Conservation (phyloP, 1,140 invertebrate species). For the Hyles euphorbiae region DNA sequence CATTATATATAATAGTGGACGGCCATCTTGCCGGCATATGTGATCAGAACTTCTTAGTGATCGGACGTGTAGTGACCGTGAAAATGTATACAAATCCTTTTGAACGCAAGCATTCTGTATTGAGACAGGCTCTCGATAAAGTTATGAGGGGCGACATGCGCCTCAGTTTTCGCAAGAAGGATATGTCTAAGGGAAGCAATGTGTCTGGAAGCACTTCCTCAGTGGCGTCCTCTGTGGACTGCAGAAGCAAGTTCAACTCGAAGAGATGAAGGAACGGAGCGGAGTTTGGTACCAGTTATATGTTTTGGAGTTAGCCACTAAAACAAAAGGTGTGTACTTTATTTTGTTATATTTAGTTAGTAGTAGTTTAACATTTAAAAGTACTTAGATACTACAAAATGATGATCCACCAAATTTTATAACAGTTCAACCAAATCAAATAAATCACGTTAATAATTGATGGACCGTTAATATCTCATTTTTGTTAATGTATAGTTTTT, state of each 20-base stretch:
- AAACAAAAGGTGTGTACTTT: conserved; percentile 12
- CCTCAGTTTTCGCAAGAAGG: conserved; percentile 56
- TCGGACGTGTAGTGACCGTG: conserved; percentile 28
- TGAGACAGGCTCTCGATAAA: conserved; percentile 59
- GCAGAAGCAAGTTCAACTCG: conserved; percentile 34
- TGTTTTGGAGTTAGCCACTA: conserved; percentile 15
- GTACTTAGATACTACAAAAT: too few species aligned
- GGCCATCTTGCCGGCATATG: conserved; percentile 27
- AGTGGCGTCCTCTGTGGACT: conserved; percentile 34
- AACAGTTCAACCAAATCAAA: too few species aligned
- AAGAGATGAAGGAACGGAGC: conserved; percentile 46
- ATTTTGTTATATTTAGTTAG: not conserved
- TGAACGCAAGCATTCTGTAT: conserved; percentile 63
- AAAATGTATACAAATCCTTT: conserved; percentile 69
- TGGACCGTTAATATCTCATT: too few species aligned
- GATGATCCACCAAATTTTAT: too few species aligned
- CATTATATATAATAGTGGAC: conserved; percentile 35
- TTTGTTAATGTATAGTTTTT: too few species aligned
- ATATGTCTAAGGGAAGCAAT: conserved; percentile 34
- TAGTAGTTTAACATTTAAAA: too few species aligned
- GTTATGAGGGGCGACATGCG: conserved; percentile 51
- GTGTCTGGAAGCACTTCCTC: conserved; percentile 40
- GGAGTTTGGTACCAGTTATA: conserved; percentile 46
- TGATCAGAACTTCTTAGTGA: conserved; percentile 26
- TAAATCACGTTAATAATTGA: too few species aligned